Evolutionary conservation across 2,113 vertebrate genomes (phyloP).

Genomic region (Cariama cristata): DNA sequence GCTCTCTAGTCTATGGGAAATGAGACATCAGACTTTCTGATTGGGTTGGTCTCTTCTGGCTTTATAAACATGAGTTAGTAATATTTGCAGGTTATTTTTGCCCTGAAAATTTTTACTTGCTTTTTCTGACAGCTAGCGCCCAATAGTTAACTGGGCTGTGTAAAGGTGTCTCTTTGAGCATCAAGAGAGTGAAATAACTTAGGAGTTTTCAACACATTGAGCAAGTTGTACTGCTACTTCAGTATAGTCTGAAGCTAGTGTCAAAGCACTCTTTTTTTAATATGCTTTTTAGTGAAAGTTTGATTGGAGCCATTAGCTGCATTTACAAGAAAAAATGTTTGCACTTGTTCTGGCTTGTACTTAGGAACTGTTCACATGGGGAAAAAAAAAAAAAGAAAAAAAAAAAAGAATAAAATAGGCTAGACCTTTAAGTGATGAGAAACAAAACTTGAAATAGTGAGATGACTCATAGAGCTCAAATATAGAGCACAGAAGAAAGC

Average conservation of each 20-base stretch:
- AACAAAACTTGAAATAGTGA: constrained; percentile 30
- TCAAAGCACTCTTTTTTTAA: neutral
- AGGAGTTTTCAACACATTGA: neutral
- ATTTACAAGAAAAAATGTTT: neutral
- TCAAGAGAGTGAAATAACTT: neutral
- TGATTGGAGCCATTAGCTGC: neutral
- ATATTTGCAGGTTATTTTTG: neutral
- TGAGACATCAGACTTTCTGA: neutral
- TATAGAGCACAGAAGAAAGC: neutral
- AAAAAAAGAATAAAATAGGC: neutral
- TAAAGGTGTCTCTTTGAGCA: neutral
- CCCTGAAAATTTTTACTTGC: neutral
- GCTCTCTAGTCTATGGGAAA: neutral
- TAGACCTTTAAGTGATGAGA: constrained; percentile 21
- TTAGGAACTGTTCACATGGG: neutral
- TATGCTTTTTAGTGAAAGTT: neutral
- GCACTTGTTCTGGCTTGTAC: neutral
- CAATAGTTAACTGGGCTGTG: neutral
- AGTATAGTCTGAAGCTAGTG: neutral
- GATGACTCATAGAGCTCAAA: constrained; percentile 22
- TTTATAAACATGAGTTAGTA: neutral
- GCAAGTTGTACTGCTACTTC: neutral
- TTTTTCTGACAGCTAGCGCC: neutral
- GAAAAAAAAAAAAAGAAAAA: neutral
- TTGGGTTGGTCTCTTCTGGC: accelerated